Evolutionary conservation across 2,888 invertebrate species (phyloP).

Genomic region (Kryphioiulus occultus): DNA sequence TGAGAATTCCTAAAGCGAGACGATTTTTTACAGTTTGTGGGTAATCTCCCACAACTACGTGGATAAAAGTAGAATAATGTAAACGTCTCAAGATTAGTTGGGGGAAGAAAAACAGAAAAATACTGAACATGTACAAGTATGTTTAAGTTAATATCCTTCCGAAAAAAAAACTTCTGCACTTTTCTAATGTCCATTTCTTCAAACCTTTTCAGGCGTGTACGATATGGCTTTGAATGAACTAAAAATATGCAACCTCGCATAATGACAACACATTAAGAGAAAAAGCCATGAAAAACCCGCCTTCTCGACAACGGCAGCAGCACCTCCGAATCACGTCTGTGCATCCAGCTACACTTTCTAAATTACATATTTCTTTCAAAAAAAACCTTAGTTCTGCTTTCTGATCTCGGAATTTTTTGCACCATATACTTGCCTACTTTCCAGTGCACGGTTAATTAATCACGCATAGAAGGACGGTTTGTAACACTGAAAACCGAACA

Average conservation of each 20-base stretch:
- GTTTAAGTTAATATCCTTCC: not conserved
- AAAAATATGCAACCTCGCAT: not conserved
- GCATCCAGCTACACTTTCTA: not conserved
- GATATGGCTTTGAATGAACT: not conserved
- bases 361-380: conserved; percentile 3
- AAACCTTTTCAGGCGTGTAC: not conserved
- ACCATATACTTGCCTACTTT: conserved; percentile 1
- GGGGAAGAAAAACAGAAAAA: not conserved
- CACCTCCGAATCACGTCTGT: too few species aligned
- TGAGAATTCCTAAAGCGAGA: not conserved
- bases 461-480: not conserved
- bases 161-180: not conserved
- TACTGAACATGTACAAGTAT: not conserved
- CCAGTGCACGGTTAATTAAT: not conserved
- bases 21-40: not conserved
- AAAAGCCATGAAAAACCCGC: not conserved
- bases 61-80: not conserved
- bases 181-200: not conserved
- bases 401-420: not conserved
- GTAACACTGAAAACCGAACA: not conserved
- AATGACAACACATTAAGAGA: not conserved
- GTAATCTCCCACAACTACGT: not conserved
- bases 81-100: not conserved
- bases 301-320: not conserved
- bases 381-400: not conserved